Evolutionary conservation across 1,140 invertebrate genomes (phyloP).

Genomic region (Leguminivora glycinivorella): DNA sequence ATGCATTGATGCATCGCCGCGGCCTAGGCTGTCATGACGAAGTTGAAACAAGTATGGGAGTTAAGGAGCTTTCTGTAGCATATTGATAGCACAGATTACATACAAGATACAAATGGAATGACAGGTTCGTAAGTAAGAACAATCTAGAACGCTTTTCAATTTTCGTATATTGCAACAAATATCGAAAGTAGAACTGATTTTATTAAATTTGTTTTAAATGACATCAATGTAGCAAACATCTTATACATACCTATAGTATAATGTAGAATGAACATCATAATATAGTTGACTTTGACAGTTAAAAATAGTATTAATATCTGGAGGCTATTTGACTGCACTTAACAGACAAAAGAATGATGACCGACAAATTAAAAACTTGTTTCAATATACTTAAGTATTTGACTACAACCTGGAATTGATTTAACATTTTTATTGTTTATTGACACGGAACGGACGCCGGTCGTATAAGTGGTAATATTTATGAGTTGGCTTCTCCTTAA

Average conservation of each 20-base stretch:
- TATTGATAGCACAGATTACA: conserved; percentile 4
- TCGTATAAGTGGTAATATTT: conserved; percentile 23
- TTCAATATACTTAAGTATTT: not conserved
- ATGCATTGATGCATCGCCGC: conserved; percentile 11
- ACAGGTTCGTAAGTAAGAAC: not conserved
- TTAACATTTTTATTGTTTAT: conserved; percentile 27
- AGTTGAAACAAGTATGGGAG: not conserved
- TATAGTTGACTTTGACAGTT: not conserved
- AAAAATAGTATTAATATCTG: not conserved
- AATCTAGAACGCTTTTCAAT: not conserved
- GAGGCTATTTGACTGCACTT: not conserved
- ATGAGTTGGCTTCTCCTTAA: conserved; percentile 23
- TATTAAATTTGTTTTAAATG: too few species aligned
- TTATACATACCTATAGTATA: too few species aligned
- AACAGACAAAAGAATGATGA: conserved; percentile 6
- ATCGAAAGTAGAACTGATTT: too few species aligned
- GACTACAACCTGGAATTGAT: conserved; percentile 14
- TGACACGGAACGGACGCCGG: conserved; percentile 23
- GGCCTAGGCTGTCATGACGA: not conserved
- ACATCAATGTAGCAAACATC: not conserved
- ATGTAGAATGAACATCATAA: too few species aligned
- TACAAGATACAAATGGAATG: not conserved
- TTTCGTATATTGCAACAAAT: not conserved
- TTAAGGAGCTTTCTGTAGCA: not conserved
- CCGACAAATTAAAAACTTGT: conserved; percentile 25